A percentile compares a stretch with the other conserved stretches of the same genome.
Conservation (phyloP, 2,797 vertebrate species). For the Sebastes trivittatus region DNA sequence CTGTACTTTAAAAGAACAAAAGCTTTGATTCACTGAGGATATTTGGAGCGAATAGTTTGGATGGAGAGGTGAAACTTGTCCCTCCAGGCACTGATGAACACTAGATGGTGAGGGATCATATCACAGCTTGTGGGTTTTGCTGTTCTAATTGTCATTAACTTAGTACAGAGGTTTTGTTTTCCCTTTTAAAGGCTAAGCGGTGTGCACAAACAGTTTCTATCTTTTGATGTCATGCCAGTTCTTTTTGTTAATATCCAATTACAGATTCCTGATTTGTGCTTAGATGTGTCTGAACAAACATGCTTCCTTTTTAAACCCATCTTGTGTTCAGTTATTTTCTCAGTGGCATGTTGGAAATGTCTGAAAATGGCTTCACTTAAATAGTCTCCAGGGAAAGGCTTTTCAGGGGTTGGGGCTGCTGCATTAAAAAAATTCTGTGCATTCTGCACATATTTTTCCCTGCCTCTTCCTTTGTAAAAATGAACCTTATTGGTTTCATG, state of each 20-base stretch:
- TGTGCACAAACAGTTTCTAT: slow-evolving; percentile 17
- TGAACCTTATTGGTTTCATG: slow-evolving; percentile 83
- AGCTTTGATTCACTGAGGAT: slow-evolving; percentile 48
- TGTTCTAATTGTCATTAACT: slow-evolving; percentile 52
- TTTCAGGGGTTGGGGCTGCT: slow-evolving; percentile 73
- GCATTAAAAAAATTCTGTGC: slow-evolving; percentile 78
- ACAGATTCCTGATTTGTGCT: slow-evolving; percentile 39
- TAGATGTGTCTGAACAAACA: slow-evolving; percentile 38
- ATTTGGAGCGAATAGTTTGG: slow-evolving; percentile 53
- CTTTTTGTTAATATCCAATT: slow-evolving; percentile 26
- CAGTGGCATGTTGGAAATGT: slow-evolving; percentile 75
- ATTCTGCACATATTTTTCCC: slow-evolving; percentile 78
- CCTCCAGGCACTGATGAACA: slow-evolving; percentile 46
- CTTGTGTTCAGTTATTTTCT: slow-evolving; percentile 61
- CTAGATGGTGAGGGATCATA: slow-evolving; percentile 55
- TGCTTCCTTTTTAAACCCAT: slow-evolving; percentile 38
- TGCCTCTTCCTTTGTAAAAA: slow-evolving; percentile 75
- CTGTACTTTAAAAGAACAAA: slow-evolving; percentile 53
- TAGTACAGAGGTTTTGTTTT: slow-evolving; percentile 31
- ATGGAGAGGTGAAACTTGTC: slow-evolving; percentile 62
- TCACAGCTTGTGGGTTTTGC: slow-evolving; percentile 45
- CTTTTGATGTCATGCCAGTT: slow-evolving; percentile 31
- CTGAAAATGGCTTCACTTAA: slow-evolving; percentile 78
- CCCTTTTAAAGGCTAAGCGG: slow-evolving; percentile 23
- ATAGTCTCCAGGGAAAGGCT: slow-evolving; percentile 73